Evolutionary conservation across 1,140 invertebrate genomes (phyloP).

Genomic region (Elysia chlorotica): DNA sequence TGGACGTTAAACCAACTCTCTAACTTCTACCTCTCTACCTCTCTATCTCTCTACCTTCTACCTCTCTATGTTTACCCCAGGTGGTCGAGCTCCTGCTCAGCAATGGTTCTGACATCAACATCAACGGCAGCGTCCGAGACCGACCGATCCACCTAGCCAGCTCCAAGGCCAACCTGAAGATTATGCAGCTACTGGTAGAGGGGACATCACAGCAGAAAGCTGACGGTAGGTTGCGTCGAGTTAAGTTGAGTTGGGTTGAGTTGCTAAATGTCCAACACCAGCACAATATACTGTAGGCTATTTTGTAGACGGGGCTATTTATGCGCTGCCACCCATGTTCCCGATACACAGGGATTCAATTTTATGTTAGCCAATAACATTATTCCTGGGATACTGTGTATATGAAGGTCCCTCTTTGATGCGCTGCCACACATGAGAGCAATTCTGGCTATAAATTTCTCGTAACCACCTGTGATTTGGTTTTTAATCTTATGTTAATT

Average conservation of each 20-base stretch:
- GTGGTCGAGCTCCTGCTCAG: slow-evolving; percentile 60
- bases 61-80: slow-evolving; percentile 34
- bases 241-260: background rate
- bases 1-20: no score
- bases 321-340: no score
- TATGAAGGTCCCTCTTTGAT: no score
- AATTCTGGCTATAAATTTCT: no score
- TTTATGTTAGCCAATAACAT: background rate
- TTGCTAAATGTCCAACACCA: background rate
- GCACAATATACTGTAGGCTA: background rate
- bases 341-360: no score
- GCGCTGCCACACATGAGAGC: no score
- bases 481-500: no score
- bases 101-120: slow-evolving; percentile 62
- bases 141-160: slow-evolving; percentile 63
- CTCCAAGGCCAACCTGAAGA: slow-evolving; percentile 57
- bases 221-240: slow-evolving; percentile 2
- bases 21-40: background rate
- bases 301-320: no score
- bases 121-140: slow-evolving; percentile 63
- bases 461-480: no score
- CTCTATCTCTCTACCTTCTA: background rate
- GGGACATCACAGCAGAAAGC: slow-evolving; percentile 33
- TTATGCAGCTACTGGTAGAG: slow-evolving; percentile 60
- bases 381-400: no score